phyloP scores from a whole-genome alignment of 2,113 vertebrate genomes.

The Podiceps cristatus region DNA sequence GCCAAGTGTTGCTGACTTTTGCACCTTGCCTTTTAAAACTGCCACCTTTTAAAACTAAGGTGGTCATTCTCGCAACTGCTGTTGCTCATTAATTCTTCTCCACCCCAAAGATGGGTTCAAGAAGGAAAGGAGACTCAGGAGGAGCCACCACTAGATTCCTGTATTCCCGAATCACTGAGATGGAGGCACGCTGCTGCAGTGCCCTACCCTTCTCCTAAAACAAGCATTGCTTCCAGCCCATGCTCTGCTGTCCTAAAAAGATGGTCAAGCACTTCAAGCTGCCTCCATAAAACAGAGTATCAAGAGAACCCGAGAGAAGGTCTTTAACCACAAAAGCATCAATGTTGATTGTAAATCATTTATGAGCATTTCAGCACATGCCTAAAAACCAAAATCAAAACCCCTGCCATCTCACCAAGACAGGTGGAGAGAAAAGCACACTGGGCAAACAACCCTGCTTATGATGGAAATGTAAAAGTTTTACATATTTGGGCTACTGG shows the following conservation, averaged over 20 bases:
- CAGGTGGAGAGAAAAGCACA: not conserved
- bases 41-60: not conserved
- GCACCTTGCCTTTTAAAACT: not conserved
- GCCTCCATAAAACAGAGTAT: not conserved
- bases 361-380: not conserved
- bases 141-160: not conserved
- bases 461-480: not conserved
- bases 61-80: rapidly evolving
- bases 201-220: not conserved
- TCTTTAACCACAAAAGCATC: not conserved
- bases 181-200: rapidly evolving
- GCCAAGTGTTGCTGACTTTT: not conserved
- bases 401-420: not conserved
- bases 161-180: rapidly evolving
- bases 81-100: not conserved
- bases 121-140: not conserved
- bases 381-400: not conserved
- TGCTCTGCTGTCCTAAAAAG: not conserved
- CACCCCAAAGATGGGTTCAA: not conserved
- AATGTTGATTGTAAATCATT: not conserved
- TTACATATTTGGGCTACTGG: not conserved
- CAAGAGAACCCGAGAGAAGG: not conserved
- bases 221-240: not conserved
- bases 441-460: not conserved
- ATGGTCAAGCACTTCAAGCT: not conserved